These are phyloP conservation scores for Cerceris rybyensis DNA, from an alignment of 2,888 invertebrate species.

Conservation along the genomic window DNA sequence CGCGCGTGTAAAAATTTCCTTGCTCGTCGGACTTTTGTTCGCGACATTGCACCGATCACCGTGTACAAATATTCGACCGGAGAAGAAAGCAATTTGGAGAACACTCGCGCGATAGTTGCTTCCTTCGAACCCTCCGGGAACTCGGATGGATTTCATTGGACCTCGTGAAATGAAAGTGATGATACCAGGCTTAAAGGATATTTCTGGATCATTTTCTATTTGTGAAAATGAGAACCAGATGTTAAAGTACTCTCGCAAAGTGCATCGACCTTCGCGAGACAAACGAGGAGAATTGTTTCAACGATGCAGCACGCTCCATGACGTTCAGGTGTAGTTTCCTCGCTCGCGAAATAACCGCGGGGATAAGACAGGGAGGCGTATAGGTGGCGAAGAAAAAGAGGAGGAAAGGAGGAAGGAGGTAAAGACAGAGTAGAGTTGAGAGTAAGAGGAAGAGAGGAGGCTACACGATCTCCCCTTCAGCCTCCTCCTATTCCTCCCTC, in stretches of 20 bases:
- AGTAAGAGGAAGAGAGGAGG: slow-evolving; percentile 26
- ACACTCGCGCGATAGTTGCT: not conserved
- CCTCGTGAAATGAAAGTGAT: too few species aligned
- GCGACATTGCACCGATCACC: slow-evolving; percentile 27
- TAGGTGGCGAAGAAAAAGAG: slow-evolving; percentile 39
- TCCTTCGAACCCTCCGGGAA: not conserved
- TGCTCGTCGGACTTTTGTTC: slow-evolving; percentile 43
- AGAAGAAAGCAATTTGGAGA: not conserved
- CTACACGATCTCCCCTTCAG: slow-evolving; percentile 1
- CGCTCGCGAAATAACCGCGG: not conserved
- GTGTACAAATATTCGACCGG: slow-evolving; percentile 18
- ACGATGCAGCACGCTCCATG: not conserved
- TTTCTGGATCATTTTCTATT: too few species aligned
- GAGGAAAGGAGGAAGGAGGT: slow-evolving; percentile 3
- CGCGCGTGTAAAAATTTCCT: slow-evolving; percentile 56
- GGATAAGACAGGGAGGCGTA: slow-evolving; percentile 14
- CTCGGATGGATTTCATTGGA: too few species aligned
- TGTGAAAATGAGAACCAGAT: not conserved
- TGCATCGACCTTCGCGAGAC: not conserved
- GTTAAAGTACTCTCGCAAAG: not conserved
- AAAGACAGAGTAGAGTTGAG: slow-evolving; percentile 13
- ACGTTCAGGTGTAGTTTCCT: not conserved
- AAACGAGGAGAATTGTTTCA: not conserved
- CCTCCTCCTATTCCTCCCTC: not conserved
- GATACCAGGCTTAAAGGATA: too few species aligned